phyloP scores from a whole-genome alignment of 1,140 invertebrate genomes.

The Helicoverpa zea region DNA sequence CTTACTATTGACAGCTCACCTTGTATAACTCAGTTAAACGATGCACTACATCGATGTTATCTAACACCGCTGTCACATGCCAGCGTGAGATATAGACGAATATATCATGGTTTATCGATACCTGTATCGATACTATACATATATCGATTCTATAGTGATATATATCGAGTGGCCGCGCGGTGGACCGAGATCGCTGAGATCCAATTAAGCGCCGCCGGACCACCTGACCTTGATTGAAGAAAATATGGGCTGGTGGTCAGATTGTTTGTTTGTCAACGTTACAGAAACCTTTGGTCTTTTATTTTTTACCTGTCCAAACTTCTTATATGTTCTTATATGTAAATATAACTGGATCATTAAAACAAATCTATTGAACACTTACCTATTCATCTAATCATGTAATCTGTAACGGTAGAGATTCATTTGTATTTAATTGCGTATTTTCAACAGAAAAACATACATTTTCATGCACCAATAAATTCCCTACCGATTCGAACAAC shows the following conservation, averaged over 20 bases:
- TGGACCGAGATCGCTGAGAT: conserved; percentile 12
- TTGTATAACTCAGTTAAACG: background rate
- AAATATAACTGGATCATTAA: too few species aligned
- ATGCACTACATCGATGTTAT: background rate
- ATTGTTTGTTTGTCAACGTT: background rate
- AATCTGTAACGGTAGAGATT: too few species aligned
- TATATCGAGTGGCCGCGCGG: background rate
- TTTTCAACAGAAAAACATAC: too few species aligned
- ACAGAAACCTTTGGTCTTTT: too few species aligned
- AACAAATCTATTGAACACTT: too few species aligned
- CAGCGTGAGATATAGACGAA: background rate
- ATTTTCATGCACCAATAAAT: too few species aligned
- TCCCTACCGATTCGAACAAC: too few species aligned
- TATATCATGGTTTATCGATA: conserved; percentile 9
- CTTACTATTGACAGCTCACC: background rate
- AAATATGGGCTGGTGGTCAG: background rate
- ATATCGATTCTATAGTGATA: background rate
- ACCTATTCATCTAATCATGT: too few species aligned
- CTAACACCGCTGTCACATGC: background rate
- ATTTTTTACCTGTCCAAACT: too few species aligned
- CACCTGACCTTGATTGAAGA: conserved; percentile 2
- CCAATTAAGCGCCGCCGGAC: conserved; percentile 2
- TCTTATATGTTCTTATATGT: too few species aligned
- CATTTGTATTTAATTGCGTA: too few species aligned
- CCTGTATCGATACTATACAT: background rate